Conservation (phyloP, 2,888 invertebrate genomes). For the Empis livida region DNA sequence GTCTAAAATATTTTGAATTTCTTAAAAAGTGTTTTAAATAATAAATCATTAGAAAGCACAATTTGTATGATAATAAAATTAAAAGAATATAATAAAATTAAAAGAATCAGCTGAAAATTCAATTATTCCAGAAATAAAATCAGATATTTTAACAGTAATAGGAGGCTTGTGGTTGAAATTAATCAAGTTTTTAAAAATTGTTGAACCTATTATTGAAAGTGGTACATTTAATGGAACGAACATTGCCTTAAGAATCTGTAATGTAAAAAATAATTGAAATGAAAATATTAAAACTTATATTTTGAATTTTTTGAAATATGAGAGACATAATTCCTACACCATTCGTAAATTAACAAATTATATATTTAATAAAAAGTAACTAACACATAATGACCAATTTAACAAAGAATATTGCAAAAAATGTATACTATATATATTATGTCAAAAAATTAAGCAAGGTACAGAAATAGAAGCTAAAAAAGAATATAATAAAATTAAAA, state of each 20-base stretch:
- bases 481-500: neutral
- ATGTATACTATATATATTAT: neutral
- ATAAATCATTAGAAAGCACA: neutral
- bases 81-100: neutral
- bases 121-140: neutral
- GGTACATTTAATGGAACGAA: neutral
- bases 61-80: too few relatives aligned
- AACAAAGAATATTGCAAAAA: too few relatives aligned
- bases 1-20: neutral
- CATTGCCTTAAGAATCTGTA: neutral
- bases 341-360: neutral
- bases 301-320: neutral
- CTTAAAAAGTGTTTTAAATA: neutral
- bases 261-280: neutral
- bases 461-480: slow-evolving; percentile 37
- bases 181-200: neutral
- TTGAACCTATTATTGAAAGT: neutral
- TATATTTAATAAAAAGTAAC: neutral
- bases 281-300: neutral
- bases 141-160: neutral
- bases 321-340: neutral
- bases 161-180: neutral
- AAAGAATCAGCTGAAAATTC: neutral
- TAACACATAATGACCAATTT: too few relatives aligned
- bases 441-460: slow-evolving; percentile 31